A percentile compares a stretch with the other conserved stretches of the same genome.
phyloP scores from a whole-genome alignment of 2,888 invertebrate species.

The Geotrupes spiniger region DNA sequence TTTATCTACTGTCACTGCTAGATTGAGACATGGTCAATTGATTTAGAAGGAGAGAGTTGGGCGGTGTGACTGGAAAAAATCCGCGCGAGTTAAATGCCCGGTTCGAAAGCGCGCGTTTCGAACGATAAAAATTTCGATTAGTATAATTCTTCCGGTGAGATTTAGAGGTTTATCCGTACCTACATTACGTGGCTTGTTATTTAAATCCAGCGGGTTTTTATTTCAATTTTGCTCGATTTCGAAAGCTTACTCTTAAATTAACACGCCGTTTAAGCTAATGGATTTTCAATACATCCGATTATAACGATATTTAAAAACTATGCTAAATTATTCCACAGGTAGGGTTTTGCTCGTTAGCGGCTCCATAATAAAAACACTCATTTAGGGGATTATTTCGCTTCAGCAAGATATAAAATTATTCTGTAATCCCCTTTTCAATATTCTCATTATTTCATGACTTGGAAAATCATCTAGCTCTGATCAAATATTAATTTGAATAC shows the following conservation, averaged over 20 bases:
- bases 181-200: conserved; percentile 44
- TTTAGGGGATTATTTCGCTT: conserved; percentile 1
- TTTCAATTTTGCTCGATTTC: conserved; percentile 48
- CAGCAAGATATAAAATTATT: not conserved
- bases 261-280: conserved; percentile 47
- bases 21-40: conserved; percentile 43
- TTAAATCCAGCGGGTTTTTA: conserved; percentile 48
- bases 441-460: no score
- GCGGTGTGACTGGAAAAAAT: no score
- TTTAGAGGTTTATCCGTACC: conserved; percentile 38
- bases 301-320: conserved; percentile 22
- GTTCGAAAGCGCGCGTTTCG: not conserved
- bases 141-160: conserved; percentile 33
- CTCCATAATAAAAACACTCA: conserved; percentile 8
- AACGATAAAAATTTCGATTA: conserved; percentile 26
- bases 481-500: no score
- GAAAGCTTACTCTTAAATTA: conserved; percentile 48
- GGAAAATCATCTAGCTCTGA: no score
- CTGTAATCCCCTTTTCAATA: no score
- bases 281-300: conserved; percentile 44
- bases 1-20: conserved; percentile 45
- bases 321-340: conserved; percentile 10
- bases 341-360: not conserved
- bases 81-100: no score
- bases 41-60: conserved; percentile 30